Conservation (phyloP, 2,113 vertebrate genomes). For the Corapipo altera region DNA sequence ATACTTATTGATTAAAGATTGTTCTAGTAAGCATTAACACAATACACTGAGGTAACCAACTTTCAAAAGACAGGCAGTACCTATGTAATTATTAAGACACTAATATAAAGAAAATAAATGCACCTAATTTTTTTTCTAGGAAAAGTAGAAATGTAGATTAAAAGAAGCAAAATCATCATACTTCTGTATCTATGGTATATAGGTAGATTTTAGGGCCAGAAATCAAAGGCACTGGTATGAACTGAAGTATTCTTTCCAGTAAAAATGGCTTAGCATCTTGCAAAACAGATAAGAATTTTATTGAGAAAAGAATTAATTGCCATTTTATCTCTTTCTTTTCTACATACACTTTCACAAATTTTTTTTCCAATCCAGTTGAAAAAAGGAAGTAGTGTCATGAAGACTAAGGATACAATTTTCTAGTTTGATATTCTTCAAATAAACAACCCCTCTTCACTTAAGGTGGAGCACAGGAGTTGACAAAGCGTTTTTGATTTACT, state of each 20-base stretch:
- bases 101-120: background rate
- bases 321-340: background rate
- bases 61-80: background rate
- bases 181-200: background rate
- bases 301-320: background rate
- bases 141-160: background rate
- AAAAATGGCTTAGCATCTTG: background rate
- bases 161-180: background rate
- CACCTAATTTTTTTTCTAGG: background rate
- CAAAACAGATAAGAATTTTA: background rate
- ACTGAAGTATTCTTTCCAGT: background rate
- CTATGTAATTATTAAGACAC: background rate
- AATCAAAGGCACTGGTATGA: background rate
- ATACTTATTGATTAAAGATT: background rate
- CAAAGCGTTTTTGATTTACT: background rate
- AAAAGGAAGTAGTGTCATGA: background rate
- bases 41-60: background rate
- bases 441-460: background rate
- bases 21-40: background rate
- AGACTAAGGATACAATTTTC: background rate
- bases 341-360: background rate
- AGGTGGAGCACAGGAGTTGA: background rate
- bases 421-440: background rate
- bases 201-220: background rate
- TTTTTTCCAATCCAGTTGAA: background rate